phyloP scores from a whole-genome alignment of 1,140 invertebrate species.

The Drosophila carrolli region DNA sequence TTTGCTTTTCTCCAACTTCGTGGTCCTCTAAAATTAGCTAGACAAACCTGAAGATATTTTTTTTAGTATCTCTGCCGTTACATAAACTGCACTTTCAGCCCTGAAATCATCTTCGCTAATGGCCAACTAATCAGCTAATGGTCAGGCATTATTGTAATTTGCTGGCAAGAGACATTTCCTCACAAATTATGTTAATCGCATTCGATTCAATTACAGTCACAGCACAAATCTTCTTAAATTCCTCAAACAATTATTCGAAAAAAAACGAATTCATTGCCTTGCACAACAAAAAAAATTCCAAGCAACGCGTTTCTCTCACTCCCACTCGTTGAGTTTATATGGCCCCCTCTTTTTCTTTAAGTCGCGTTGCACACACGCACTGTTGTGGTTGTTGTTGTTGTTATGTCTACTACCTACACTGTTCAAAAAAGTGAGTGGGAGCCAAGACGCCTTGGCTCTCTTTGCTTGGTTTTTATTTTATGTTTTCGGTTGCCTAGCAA shows the following conservation, averaged over 20 bases:
- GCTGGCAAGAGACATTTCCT: constrained; percentile 27
- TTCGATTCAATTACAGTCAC: constrained; percentile 76
- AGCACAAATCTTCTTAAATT: constrained; percentile 44
- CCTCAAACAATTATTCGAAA: constrained; percentile 38
- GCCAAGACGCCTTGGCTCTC: constrained; percentile 11
- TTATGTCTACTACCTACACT: constrained; percentile 39
- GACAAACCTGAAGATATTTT: constrained; percentile 13
- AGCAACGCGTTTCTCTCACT: constrained; percentile 32
- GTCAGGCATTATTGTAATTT: constrained; percentile 74
- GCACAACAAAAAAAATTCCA: constrained; percentile 39
- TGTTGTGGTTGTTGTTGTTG: constrained; percentile 4
- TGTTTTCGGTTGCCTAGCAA: constrained; percentile 62
- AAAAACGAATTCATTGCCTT: constrained; percentile 53
- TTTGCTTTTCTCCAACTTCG: constrained; percentile 17
- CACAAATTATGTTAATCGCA: constrained; percentile 80
- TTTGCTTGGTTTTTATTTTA: constrained; percentile 30
- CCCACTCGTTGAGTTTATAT: constrained; percentile 1
- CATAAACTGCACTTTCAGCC: constrained; percentile 37
- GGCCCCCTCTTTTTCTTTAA: constrained; percentile 3
- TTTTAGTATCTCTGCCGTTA: constrained; percentile 16
- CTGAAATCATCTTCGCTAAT: constrained; percentile 54
- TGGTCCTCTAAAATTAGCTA: constrained; percentile 34
- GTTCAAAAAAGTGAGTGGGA: constrained; percentile 44
- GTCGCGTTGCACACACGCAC: constrained; percentile 12
- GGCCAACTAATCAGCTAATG: constrained; percentile 74